Percentiles rank a stretch among this genome's conserved stretches.
Evolutionary conservation across 2,888 invertebrate species (phyloP).

Genomic region (Campaea margaritaria): DNA sequence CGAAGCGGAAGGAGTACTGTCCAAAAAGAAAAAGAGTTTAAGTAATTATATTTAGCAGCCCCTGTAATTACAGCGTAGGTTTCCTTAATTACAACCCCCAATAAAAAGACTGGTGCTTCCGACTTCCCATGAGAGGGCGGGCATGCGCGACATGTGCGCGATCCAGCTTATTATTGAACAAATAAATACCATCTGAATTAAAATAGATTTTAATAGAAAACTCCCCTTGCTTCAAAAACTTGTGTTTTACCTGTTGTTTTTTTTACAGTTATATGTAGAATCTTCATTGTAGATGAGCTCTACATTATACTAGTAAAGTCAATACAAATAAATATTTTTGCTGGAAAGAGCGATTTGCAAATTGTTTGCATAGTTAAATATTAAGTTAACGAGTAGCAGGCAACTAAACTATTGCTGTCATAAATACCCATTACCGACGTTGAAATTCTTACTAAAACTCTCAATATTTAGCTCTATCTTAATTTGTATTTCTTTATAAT

Average conservation of each 20-base stretch:
- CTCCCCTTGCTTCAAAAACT: background rate
- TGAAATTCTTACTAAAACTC: too few species aligned
- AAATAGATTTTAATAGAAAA: slow-evolving; percentile 12
- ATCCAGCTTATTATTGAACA: slow-evolving; percentile 76
- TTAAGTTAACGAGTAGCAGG: too few species aligned
- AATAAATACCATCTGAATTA: slow-evolving; percentile 48
- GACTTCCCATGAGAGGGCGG: slow-evolving; percentile 76
- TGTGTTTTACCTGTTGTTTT: background rate
- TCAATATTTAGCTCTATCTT: too few species aligned
- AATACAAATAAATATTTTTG: too few species aligned
- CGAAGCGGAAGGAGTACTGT: slow-evolving; percentile 60
- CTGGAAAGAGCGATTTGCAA: too few species aligned
- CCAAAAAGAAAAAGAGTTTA: slow-evolving; percentile 72
- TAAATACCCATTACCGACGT: too few species aligned
- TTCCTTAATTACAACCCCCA: slow-evolving; percentile 81
- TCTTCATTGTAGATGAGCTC: too few species aligned
- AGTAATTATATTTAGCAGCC: slow-evolving; percentile 84
- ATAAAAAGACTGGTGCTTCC: slow-evolving; percentile 82
- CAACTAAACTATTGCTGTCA: too few species aligned
- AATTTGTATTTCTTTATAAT: too few species aligned
- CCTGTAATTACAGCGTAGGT: slow-evolving; percentile 81
- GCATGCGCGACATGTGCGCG: slow-evolving; percentile 74
- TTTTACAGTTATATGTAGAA: background rate
- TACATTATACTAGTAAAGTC: too few species aligned
- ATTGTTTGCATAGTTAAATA: too few species aligned